Evolutionary conservation across 37 sponge, comb jelly and placozoan species (phyloP).

Genomic region (Theonella swinhoei): DNA sequence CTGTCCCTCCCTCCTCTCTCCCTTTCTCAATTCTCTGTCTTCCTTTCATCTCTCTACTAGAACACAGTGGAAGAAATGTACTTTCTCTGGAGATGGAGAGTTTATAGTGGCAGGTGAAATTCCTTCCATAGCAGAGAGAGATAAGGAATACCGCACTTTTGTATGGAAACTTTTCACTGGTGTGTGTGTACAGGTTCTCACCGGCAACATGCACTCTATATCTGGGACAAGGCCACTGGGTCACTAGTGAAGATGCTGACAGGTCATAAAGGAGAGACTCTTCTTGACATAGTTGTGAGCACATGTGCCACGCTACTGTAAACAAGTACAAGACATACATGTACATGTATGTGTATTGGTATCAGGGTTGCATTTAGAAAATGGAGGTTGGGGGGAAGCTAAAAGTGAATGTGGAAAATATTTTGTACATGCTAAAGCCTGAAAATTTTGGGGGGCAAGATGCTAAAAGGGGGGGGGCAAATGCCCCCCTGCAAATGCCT

Average conservation of each 20-base stretch:
- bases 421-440: too few relatives aligned
- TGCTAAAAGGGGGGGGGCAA: too few relatives aligned
- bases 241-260: slow-evolving; percentile 97
- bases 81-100: slow-evolving; percentile 96
- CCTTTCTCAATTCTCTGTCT: not conserved
- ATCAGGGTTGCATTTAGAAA: too few relatives aligned
- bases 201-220: slow-evolving; percentile 94
- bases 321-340: not conserved
- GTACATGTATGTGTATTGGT: not conserved
- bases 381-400: too few relatives aligned
- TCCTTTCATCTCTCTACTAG: slow-evolving; percentile 22
- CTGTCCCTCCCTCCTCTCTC: too few relatives aligned
- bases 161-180: too few relatives aligned
- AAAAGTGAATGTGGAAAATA: too few relatives aligned
- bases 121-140: not conserved
- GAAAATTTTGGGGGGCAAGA: too few relatives aligned
- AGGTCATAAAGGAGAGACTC: slow-evolving; percentile 97
- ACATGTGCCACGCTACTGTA: too few relatives aligned
- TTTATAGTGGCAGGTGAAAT: slow-evolving; percentile 90
- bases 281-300: slow-evolving; percentile 88
- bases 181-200: slow-evolving; percentile 75
- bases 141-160: not conserved
- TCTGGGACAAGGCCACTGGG: slow-evolving; percentile 94
- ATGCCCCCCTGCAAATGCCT: too few relatives aligned
- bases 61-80: slow-evolving; percentile 96